These are phyloP conservation scores for Ranitomeya variabilis DNA, from an alignment of 2,113 vertebrate genomes.

Conservation along the genomic window DNA sequence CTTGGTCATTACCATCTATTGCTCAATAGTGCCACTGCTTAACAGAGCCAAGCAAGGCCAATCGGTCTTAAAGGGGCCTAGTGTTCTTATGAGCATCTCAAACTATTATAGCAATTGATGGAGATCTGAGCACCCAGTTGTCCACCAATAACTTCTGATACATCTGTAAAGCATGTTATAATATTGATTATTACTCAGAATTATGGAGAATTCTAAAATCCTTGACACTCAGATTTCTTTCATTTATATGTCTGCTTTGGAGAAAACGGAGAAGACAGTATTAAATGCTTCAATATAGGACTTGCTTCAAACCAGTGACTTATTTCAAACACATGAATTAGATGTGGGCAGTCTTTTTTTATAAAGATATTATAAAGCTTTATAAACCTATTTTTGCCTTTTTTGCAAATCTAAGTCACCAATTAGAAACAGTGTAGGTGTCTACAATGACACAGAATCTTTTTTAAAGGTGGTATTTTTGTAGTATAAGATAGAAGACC, in stretches of 20 bases:
- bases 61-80: not conserved
- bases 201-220: not conserved
- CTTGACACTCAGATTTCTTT: not conserved
- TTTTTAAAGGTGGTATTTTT: not conserved
- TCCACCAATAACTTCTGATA: not conserved
- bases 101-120: not conserved
- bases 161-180: not conserved
- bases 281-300: not conserved
- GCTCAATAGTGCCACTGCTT: not conserved
- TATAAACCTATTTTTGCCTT: not conserved
- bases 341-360: not conserved
- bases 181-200: not conserved
- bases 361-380: not conserved
- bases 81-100: not conserved
- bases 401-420: not conserved
- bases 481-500: not conserved
- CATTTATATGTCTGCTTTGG: not conserved
- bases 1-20: not conserved
- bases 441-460: not conserved
- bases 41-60: not conserved
- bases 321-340: not conserved
- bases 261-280: too few species aligned
- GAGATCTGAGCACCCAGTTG: not conserved
- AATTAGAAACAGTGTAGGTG: not conserved
- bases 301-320: not conserved